These are phyloP conservation scores for Anser brachyrhynchus DNA, from an alignment of 2,113 vertebrate species.

Conservation along the genomic window DNA sequence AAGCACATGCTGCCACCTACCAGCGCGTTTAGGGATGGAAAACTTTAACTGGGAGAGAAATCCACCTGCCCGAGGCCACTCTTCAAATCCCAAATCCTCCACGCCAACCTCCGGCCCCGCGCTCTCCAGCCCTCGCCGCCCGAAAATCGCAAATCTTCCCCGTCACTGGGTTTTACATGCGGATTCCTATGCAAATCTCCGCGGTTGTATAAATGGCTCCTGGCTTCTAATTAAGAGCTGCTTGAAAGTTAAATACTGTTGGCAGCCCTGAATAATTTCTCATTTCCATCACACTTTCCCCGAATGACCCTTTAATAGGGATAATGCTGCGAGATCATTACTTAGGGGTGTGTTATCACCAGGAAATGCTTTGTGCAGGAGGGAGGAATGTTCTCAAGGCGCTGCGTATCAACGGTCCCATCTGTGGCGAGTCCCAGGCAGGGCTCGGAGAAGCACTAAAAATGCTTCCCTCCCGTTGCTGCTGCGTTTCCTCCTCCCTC, in stretches of 20 bases:
- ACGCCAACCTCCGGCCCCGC: not conserved
- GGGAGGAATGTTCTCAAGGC: slow-evolving; percentile 26
- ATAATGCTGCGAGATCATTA: not conserved
- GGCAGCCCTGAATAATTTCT: slow-evolving; percentile 50
- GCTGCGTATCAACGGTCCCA: not conserved
- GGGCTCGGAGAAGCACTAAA: not conserved
- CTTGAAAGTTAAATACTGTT: slow-evolving; percentile 52
- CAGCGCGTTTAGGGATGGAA: not conserved
- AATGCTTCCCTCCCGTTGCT: not conserved
- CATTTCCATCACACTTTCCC: slow-evolving; percentile 49
- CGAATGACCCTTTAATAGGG: slow-evolving; percentile 57
- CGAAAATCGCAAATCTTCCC: not conserved
- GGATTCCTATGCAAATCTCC: slow-evolving; percentile 48
- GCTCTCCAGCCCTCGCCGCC: not conserved
- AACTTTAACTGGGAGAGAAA: not conserved
- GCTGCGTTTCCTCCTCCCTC: not conserved
- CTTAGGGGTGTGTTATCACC: not conserved
- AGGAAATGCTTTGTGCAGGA: not conserved
- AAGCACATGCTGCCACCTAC: not conserved
- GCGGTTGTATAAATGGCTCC: slow-evolving; percentile 47
- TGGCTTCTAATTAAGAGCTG: slow-evolving; percentile 63
- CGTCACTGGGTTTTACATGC: not conserved
- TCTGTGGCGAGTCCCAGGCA: not conserved
- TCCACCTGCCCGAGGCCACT: not conserved
- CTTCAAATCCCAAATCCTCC: not conserved